Evolutionary conservation across 2,888 invertebrate species (phyloP).

Genomic region (Callyntrura guangdongensis): DNA sequence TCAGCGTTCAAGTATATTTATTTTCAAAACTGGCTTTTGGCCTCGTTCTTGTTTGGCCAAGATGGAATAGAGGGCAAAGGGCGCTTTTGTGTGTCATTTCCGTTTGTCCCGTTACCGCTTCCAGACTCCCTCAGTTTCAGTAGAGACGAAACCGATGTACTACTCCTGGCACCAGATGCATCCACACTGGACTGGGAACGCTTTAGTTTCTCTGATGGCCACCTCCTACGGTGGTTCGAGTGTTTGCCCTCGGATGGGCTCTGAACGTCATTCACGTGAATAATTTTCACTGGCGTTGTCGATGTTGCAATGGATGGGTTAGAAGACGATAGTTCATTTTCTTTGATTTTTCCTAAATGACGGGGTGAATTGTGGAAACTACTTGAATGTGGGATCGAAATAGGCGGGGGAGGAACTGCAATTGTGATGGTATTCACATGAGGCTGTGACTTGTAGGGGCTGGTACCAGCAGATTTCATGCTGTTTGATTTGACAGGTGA

Average conservation of each 20-base stretch:
- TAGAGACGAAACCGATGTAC: conserved; percentile 55
- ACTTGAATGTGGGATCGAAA: conserved; percentile 70
- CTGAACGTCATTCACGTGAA: conserved; percentile 60
- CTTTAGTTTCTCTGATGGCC: conserved; percentile 67
- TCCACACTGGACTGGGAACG: conserved; percentile 68
- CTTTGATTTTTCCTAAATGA: conserved; percentile 64
- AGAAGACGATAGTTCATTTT: conserved; percentile 66
- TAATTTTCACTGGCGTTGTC: conserved; percentile 72
- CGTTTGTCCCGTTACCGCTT: neutral
- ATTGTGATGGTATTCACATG: conserved; percentile 74
- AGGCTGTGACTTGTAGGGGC: conserved; percentile 41
- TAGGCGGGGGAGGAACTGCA: conserved; percentile 77
- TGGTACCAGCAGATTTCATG: conserved; percentile 27
- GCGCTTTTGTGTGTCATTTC: conserved; percentile 76
- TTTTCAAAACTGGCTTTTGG: conserved; percentile 74
- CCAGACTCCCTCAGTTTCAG: conserved; percentile 18
- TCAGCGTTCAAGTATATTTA: neutral
- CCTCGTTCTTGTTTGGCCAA: conserved; percentile 69
- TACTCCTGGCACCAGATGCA: conserved; percentile 52
- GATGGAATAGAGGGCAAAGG: conserved; percentile 83
- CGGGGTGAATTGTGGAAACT: conserved; percentile 77
- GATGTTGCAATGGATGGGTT: conserved; percentile 67
- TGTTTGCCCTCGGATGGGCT: conserved; percentile 24
- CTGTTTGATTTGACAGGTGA: conserved; percentile 61
- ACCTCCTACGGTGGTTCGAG: conserved; percentile 4